These are phyloP conservation scores for Pluvialis apricaria DNA, from an alignment of 2,113 vertebrate species.

Conservation along the genomic window DNA sequence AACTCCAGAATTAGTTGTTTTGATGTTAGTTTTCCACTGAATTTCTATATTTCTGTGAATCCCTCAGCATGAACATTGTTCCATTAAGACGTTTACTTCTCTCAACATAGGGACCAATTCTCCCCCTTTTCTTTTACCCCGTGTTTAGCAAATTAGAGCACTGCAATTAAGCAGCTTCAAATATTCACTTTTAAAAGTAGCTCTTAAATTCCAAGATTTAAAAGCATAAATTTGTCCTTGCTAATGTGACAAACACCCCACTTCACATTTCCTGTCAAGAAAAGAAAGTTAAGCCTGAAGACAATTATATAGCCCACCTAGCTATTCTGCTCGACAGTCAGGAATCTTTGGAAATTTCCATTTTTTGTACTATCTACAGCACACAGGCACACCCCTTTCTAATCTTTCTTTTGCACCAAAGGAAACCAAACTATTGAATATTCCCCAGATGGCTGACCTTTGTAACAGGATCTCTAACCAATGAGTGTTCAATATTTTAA, in stretches of 20 bases:
- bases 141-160: background rate
- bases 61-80: background rate
- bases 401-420: slow-evolving; percentile 8
- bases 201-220: background rate
- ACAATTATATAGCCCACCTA: slow-evolving; percentile 18
- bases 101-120: background rate
- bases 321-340: background rate
- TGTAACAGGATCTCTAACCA: slow-evolving; percentile 48
- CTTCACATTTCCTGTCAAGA: background rate
- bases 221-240: background rate
- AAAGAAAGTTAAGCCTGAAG: background rate
- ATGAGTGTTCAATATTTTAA: slow-evolving; percentile 59
- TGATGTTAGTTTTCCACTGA: background rate
- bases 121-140: background rate
- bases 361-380: slow-evolving; percentile 13
- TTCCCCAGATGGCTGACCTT: slow-evolving; percentile 42
- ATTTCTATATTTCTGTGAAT: background rate
- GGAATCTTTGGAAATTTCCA: slow-evolving; percentile 31
- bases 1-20: background rate
- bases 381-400: background rate
- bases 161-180: background rate
- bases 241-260: background rate
- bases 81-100: background rate
- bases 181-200: background rate
- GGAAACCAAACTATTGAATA: slow-evolving; percentile 20